Conservation (phyloP, 1,140 invertebrate genomes). For the Himalopsyche phryganea region DNA sequence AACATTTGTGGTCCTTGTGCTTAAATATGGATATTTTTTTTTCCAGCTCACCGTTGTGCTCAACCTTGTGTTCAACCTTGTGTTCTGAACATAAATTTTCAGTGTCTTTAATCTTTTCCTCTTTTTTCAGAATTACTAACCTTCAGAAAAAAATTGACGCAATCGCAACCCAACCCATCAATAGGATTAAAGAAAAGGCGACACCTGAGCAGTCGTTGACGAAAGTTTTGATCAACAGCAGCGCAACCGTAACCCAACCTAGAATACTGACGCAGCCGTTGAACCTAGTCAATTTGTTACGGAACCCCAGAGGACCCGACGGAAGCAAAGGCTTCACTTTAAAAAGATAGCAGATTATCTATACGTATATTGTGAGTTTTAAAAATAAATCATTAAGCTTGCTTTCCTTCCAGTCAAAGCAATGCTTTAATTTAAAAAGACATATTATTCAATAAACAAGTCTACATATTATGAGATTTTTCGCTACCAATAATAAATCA, state of each 20-base stretch:
- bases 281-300: conserved; percentile 47
- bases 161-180: conserved; percentile 12
- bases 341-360: conserved; percentile 51
- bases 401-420: too few relatives aligned
- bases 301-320: conserved; percentile 54
- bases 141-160: conserved; percentile 29
- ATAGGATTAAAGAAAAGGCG: conserved; percentile 28
- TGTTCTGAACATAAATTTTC: too few relatives aligned
- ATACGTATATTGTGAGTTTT: neutral
- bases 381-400: too few relatives aligned
- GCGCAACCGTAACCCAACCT: conserved; percentile 9
- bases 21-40: too few relatives aligned
- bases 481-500: too few relatives aligned
- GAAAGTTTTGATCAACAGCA: neutral
- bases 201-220: conserved; percentile 1
- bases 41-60: too few relatives aligned
- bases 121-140: conserved; percentile 23
- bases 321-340: conserved; percentile 55
- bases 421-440: too few relatives aligned
- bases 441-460: too few relatives aligned
- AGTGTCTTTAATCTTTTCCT: too few relatives aligned
- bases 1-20: too few relatives aligned
- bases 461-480: too few relatives aligned
- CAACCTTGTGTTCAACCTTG: too few relatives aligned
- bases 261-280: conserved; percentile 14